Evolutionary conservation across 2,113 vertebrate genomes (phyloP).

Genomic region (Phodopus roborovskii): DNA sequence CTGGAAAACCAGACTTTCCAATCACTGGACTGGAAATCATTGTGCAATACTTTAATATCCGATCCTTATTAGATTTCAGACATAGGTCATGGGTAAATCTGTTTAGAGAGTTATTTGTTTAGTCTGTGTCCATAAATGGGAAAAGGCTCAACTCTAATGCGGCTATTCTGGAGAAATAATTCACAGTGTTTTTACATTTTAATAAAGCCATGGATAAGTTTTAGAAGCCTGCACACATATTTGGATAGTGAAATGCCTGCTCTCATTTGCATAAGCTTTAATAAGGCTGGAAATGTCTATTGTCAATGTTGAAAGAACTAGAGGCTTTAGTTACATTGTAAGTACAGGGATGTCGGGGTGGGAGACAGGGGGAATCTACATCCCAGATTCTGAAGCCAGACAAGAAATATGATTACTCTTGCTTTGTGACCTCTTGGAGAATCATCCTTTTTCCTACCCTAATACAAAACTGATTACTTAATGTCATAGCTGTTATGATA

Average conservation of each 20-base stretch:
- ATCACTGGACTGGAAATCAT: background rate
- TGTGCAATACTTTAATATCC: background rate
- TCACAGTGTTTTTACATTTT: conserved; percentile 19
- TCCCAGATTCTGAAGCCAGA: background rate
- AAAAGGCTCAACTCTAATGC: background rate
- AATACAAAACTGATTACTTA: background rate
- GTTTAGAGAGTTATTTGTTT: background rate
- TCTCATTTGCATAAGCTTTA: background rate
- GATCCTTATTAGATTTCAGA: conserved; percentile 46
- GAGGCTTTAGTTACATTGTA: background rate
- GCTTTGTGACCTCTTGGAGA: background rate
- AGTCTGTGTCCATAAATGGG: background rate
- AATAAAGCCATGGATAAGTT: background rate
- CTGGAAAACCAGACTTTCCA: background rate
- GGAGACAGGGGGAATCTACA: background rate
- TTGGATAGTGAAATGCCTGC: background rate
- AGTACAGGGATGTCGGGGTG: background rate
- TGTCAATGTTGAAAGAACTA: background rate
- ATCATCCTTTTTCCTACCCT: background rate
- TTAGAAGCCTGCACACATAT: background rate
- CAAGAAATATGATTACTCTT: background rate
- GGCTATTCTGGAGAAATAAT: conserved; percentile 10
- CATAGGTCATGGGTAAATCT: conserved; percentile 21
- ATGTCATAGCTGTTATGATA: background rate
- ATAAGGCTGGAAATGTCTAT: background rate